phyloP scores from a whole-genome alignment of 2,888 invertebrate genomes.

The Theodoxus fluviatilis region DNA sequence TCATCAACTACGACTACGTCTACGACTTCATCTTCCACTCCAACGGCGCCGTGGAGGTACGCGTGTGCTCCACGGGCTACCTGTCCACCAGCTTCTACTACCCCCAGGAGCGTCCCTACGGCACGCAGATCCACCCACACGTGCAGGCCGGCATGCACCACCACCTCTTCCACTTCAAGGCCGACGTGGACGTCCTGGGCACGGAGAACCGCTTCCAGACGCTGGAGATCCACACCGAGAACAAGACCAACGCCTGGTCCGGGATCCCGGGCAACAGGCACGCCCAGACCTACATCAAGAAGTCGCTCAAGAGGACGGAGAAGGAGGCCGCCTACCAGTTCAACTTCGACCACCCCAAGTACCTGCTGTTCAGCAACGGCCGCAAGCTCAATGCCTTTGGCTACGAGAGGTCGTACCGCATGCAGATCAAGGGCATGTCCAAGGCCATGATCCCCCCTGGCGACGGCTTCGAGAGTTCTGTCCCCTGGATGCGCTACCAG shows the following conservation, averaged over 20 bases:
- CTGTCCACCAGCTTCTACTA: constrained; percentile 33
- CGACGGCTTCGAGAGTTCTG: constrained; percentile 35
- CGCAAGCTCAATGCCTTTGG: constrained; percentile 39
- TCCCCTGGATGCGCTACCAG: constrained; percentile 48
- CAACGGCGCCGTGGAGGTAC: constrained; percentile 47
- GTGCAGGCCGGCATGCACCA: neutral
- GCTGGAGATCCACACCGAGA: constrained; percentile 38
- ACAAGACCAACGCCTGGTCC: constrained; percentile 28
- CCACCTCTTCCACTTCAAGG: constrained; percentile 23
- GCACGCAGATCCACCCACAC: neutral
- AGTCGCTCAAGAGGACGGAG: constrained; percentile 39
- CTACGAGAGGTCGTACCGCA: constrained; percentile 39
- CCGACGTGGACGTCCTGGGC: constrained; percentile 43
- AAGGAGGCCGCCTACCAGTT: constrained; percentile 42
- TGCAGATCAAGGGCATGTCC: constrained; percentile 34
- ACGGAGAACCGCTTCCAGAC: constrained; percentile 43
- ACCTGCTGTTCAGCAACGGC: constrained; percentile 42
- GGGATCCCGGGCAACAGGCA: constrained; percentile 25
- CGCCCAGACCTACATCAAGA: constrained; percentile 39
- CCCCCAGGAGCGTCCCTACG: constrained; percentile 29
- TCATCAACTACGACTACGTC: constrained; percentile 51
- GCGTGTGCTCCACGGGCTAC: constrained; percentile 47
- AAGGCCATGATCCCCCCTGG: constrained; percentile 41
- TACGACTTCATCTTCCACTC: constrained; percentile 47
- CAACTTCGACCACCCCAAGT: constrained; percentile 50